phyloP scores from a whole-genome alignment of 2,113 vertebrate species.

The Chelonoidis abingdonii region DNA sequence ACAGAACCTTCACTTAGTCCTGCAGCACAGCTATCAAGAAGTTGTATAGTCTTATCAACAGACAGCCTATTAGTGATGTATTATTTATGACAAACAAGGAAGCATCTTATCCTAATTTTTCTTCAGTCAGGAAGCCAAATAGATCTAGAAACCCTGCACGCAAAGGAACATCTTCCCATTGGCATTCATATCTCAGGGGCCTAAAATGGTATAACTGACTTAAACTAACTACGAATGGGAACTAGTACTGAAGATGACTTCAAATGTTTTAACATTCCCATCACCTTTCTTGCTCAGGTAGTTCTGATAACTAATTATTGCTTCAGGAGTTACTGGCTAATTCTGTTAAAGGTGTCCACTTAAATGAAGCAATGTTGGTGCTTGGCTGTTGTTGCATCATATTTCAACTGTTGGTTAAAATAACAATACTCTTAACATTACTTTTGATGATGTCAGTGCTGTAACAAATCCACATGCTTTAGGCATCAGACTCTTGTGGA shows the following conservation, averaged over 20 bases:
- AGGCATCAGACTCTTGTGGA: background rate
- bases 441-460: background rate
- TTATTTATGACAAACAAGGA: background rate
- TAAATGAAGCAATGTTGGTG: background rate
- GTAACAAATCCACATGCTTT: background rate
- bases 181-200: background rate
- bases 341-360: background rate
- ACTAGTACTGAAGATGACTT: background rate
- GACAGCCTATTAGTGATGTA: background rate
- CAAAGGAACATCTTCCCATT: background rate
- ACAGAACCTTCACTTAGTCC: background rate
- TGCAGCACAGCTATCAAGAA: background rate
- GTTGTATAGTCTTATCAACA: background rate
- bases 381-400: background rate
- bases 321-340: background rate
- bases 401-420: background rate
- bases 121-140: background rate
- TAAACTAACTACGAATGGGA: background rate
- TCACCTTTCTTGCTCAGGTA: background rate
- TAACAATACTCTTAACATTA: background rate
- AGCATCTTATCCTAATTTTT: background rate
- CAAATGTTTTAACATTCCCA: background rate
- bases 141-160: background rate
- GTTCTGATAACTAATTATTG: background rate
- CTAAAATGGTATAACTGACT: background rate